Conservation (phyloP, 1,140 invertebrate genomes). For the Papilio glaucus region DNA sequence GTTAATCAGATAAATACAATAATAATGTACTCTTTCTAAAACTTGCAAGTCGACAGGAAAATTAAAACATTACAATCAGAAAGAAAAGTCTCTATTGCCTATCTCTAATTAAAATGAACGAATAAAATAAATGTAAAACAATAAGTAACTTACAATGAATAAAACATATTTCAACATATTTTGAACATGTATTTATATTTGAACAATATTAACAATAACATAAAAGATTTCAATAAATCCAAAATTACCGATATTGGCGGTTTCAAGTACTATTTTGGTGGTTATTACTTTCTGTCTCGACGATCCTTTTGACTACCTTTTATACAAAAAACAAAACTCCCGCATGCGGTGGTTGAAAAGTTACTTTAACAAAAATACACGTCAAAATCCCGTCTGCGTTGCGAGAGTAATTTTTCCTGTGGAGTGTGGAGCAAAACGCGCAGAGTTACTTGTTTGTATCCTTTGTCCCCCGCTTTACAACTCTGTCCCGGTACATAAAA, state of each 20-base stretch:
- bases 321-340: constrained; percentile 2
- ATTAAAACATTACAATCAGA: too few species aligned
- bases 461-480: constrained; percentile 41
- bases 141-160: too few species aligned
- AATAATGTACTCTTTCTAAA: too few species aligned
- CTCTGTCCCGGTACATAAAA: constrained; percentile 43
- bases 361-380: constrained; percentile 26
- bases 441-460: neutral
- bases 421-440: constrained; percentile 7
- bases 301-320: neutral
- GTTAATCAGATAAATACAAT: too few species aligned
- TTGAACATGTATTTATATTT: too few species aligned
- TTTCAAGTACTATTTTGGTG: neutral
- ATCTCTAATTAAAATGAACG: too few species aligned
- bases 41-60: too few species aligned
- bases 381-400: constrained; percentile 27
- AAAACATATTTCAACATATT: too few species aligned
- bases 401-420: constrained; percentile 27
- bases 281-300: neutral
- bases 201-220: too few species aligned
- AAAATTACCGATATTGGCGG: neutral
- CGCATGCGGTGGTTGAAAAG: constrained; percentile 15
- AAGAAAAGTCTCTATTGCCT: too few species aligned
- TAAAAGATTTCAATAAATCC: neutral
- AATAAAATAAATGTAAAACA: too few species aligned